phyloP scores from a whole-genome alignment of 2,797 vertebrate species.

The Acanthiza pusilla region DNA sequence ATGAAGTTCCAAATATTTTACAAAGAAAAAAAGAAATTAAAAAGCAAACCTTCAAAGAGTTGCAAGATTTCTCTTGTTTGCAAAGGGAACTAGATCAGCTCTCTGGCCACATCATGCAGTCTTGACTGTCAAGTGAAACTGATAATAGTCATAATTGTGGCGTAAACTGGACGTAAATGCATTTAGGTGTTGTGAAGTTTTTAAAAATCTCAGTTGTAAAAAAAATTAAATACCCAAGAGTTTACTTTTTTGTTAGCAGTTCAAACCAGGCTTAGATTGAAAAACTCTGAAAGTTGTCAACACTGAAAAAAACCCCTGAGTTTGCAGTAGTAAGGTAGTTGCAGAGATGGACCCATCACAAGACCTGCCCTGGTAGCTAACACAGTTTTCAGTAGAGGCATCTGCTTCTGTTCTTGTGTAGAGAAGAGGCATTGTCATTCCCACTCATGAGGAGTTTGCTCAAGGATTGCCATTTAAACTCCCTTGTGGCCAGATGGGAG shows the following conservation, averaged over 20 bases:
- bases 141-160: not conserved
- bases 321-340: not conserved
- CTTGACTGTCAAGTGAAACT: not conserved
- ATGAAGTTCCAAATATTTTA: not conserved
- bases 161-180: not conserved
- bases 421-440: not conserved
- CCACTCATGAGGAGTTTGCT: not conserved
- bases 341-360: not conserved
- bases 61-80: not conserved
- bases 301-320: not conserved
- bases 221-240: not conserved
- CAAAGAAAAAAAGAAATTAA: not conserved
- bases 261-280: not conserved
- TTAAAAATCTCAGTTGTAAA: not conserved
- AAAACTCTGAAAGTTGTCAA: not conserved
- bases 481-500: not conserved
- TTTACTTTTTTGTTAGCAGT: not conserved
- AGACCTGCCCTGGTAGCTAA: not conserved
- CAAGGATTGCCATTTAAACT: not conserved
- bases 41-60: not conserved
- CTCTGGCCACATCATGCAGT: not conserved
- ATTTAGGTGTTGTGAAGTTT: rapidly evolving
- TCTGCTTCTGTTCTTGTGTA: not conserved
- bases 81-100: not conserved
- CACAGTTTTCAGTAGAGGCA: not conserved